A percentile compares a stretch with the other conserved stretches of the same genome.
Evolutionary conservation across 2,888 invertebrate species (phyloP).

Genomic region (Euzetes globulus): DNA sequence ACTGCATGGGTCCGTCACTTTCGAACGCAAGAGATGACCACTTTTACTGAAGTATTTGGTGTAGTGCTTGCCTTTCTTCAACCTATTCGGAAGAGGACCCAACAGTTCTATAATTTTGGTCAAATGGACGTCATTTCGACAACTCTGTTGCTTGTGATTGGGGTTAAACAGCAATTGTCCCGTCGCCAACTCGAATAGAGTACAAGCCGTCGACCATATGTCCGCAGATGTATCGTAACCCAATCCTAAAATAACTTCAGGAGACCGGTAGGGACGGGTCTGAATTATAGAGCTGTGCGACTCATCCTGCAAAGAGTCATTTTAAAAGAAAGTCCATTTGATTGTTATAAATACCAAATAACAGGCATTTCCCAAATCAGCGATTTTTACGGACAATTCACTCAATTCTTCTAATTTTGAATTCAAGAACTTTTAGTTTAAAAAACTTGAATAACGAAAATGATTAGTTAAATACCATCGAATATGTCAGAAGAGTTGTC

Average conservation of each 20-base stretch:
- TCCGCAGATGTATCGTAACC: constrained; percentile 96
- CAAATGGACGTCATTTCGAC: constrained; percentile 95
- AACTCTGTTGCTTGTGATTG: constrained; percentile 65
- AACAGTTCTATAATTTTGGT: constrained; percentile 97
- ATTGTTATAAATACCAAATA: constrained; percentile 60
- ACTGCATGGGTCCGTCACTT: constrained; percentile 91
- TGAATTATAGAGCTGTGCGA: constrained; percentile 99
- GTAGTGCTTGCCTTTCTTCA: constrained; percentile 50
- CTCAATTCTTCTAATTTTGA: constrained; percentile 46
- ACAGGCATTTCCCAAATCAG: constrained; percentile 97
- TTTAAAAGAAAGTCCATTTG: not conserved
- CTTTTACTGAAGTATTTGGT: constrained; percentile 33
- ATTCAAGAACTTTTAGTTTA: too few relatives aligned
- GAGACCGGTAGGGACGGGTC: constrained; percentile 90
- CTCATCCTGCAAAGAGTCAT: constrained; percentile 51
- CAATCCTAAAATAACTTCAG: constrained; percentile 91
- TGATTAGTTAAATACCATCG: constrained; percentile 44
- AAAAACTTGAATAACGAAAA: not conserved
- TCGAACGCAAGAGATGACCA: constrained; percentile 86
- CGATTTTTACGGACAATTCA: constrained; percentile 88
- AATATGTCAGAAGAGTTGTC: constrained; percentile 84
- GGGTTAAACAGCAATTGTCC: constrained; percentile 98
- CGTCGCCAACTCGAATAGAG: constrained; percentile 99
- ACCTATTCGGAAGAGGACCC: constrained; percentile 83
- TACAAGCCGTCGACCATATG: constrained; percentile 99